Percentiles rank a stretch among this genome's conserved stretches.
phyloP scores from a whole-genome alignment of 2,797 vertebrate genomes.

The Discoglossus pictus region DNA sequence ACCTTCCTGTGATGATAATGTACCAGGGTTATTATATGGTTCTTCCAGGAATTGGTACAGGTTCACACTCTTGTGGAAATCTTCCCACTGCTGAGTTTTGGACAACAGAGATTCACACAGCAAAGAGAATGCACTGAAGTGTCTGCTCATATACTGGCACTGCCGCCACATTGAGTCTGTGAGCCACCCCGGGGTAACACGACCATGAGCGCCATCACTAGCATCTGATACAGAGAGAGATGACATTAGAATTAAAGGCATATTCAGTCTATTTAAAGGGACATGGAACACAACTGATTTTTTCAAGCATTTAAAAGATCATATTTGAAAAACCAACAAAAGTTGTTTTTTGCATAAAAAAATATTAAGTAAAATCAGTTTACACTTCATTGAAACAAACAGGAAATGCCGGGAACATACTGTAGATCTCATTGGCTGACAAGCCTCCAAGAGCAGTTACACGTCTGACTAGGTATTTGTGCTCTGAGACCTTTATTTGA shows the following conservation, averaged over 20 bases:
- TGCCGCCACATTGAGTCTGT: conserved; percentile 59
- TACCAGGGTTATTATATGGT: conserved; percentile 31
- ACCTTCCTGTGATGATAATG: background rate
- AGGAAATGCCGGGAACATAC: too few relatives aligned
- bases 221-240: background rate
- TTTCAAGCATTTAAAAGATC: too few relatives aligned
- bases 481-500: too few relatives aligned
- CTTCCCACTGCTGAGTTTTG: conserved; percentile 57
- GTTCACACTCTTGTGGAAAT: conserved; percentile 47
- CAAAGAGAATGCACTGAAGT: conserved; percentile 55
- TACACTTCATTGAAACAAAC: too few relatives aligned
- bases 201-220: background rate
- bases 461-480: too few relatives aligned
- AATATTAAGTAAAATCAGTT: too few relatives aligned
- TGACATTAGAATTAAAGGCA: background rate
- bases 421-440: too few relatives aligned
- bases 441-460: too few relatives aligned
- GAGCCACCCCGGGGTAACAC: conserved; percentile 54
- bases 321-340: too few relatives aligned
- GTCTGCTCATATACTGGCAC: conserved; percentile 56
- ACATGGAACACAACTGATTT: too few relatives aligned
- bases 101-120: conserved; percentile 60
- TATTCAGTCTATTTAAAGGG: too few relatives aligned
- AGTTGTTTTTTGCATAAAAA: too few relatives aligned
- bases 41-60: conserved; percentile 53